Evolutionary conservation across 2,888 invertebrate species (phyloP).

Genomic region (Melieria crassipennis): DNA sequence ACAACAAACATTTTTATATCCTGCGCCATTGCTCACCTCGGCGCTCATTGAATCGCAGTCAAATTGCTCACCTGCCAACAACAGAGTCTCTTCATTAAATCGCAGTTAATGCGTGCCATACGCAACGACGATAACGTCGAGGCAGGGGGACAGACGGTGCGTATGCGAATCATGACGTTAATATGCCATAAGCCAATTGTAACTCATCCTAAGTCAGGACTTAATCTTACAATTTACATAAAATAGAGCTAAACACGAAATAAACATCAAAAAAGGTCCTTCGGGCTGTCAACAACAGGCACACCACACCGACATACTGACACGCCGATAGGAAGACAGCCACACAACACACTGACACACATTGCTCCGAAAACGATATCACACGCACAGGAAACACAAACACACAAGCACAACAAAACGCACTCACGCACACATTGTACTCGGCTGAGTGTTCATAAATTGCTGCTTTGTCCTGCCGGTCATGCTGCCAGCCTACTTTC

Average conservation of each 20-base stretch:
- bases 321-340: no score
- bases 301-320: slow-evolving; percentile 11
- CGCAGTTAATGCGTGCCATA: slow-evolving; percentile 14
- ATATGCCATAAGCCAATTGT: slow-evolving; percentile 47
- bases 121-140: neutral
- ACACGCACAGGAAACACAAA: slow-evolving; percentile 24
- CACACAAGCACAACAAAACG: neutral
- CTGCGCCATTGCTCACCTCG: no score
- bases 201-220: slow-evolving; percentile 53
- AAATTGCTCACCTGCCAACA: neutral
- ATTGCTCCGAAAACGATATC: no score
- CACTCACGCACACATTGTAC: slow-evolving; percentile 19
- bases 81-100: slow-evolving; percentile 27
- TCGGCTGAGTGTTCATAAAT: slow-evolving; percentile 27
- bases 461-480: slow-evolving; percentile 19
- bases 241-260: slow-evolving; percentile 46
- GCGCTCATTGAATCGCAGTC: no score
- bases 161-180: slow-evolving; percentile 28
- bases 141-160: slow-evolving; percentile 9
- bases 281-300: slow-evolving; percentile 32
- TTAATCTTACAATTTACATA: slow-evolving; percentile 59
- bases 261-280: slow-evolving; percentile 34
- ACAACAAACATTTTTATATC: no score
- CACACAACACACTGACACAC: no score
- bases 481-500: neutral